These are phyloP conservation scores for Cecidostiba fungosa DNA, from an alignment of 2,888 invertebrate genomes.

Conservation along the genomic window DNA sequence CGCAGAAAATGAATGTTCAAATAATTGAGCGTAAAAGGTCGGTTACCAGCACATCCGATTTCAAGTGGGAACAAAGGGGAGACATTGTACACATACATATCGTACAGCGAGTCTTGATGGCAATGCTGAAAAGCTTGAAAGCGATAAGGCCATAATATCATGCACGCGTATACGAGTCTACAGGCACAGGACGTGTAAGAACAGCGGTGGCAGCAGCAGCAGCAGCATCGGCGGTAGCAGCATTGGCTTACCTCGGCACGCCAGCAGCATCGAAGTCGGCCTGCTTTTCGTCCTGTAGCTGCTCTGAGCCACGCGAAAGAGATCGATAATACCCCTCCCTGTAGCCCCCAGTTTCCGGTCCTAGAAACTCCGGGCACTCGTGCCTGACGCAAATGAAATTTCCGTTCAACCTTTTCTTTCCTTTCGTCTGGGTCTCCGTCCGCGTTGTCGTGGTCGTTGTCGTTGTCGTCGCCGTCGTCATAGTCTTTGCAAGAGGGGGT, in stretches of 20 bases:
- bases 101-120: not conserved
- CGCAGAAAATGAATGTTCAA: no score
- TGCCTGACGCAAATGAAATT: conserved; percentile 55
- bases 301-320: conserved; percentile 31
- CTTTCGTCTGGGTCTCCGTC: not conserved
- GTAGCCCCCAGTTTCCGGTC: conserved; percentile 44
- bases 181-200: not conserved
- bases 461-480: not conserved
- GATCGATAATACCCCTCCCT: conserved; percentile 56
- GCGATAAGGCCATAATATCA: not conserved
- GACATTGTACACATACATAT: not conserved
- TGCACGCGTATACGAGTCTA: not conserved
- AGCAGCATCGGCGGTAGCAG: not conserved
- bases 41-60: not conserved
- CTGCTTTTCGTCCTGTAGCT: conserved; percentile 60
- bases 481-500: not conserved
- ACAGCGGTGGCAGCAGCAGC: not conserved
- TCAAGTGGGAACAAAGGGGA: not conserved
- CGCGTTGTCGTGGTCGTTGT: not conserved
- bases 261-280: conserved; percentile 51
- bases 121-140: not conserved
- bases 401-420: conserved; percentile 17
- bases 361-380: conserved; percentile 48
- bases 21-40: not conserved
- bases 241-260: conserved; percentile 53